phyloP scores from a whole-genome alignment of 2,797 vertebrate genomes.

The Xiphophorus birchmanni region DNA sequence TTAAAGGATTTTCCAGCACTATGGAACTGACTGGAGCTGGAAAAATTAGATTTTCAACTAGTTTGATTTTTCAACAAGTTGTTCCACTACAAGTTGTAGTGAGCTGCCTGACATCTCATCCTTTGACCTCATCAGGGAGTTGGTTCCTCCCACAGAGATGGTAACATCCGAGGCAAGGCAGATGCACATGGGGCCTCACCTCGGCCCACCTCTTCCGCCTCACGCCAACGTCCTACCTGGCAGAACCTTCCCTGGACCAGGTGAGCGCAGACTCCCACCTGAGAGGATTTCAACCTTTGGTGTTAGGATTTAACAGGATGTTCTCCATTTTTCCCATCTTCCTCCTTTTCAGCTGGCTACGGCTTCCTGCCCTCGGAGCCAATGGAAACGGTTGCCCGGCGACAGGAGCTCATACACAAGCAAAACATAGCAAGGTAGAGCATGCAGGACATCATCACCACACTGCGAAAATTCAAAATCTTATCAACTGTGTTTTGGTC shows the following conservation, averaged over 20 bases:
- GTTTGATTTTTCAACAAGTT: neutral
- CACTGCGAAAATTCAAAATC: too few relatives aligned
- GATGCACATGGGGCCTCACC: slow-evolving; percentile 86
- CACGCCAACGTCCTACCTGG: slow-evolving; percentile 82
- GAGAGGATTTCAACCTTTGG: neutral
- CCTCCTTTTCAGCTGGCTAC: slow-evolving; percentile 80
- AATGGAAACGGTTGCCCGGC: slow-evolving; percentile 89
- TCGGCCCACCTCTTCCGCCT: slow-evolving; percentile 82
- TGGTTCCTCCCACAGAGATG: slow-evolving; percentile 86
- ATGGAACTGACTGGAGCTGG: neutral
- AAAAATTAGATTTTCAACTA: neutral
- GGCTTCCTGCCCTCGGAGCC: slow-evolving; percentile 89
- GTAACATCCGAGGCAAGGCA: slow-evolving; percentile 87
- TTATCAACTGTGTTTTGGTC: too few relatives aligned
- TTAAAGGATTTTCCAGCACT: neutral
- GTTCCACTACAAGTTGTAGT: neutral
- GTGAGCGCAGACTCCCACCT: slow-evolving; percentile 54
- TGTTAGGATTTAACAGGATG: neutral
- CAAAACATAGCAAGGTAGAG: slow-evolving; percentile 93
- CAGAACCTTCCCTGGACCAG: slow-evolving; percentile 84
- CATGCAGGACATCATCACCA: neutral
- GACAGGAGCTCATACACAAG: slow-evolving; percentile 94
- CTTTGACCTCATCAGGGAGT: slow-evolving; percentile 79
- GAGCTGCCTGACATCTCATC: neutral
- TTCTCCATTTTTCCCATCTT: neutral